Evolutionary conservation across 2,113 vertebrate species (phyloP), one percentile per base, ranked within the genome.

Genomic region (Vulpes ferrilata): DNA sequence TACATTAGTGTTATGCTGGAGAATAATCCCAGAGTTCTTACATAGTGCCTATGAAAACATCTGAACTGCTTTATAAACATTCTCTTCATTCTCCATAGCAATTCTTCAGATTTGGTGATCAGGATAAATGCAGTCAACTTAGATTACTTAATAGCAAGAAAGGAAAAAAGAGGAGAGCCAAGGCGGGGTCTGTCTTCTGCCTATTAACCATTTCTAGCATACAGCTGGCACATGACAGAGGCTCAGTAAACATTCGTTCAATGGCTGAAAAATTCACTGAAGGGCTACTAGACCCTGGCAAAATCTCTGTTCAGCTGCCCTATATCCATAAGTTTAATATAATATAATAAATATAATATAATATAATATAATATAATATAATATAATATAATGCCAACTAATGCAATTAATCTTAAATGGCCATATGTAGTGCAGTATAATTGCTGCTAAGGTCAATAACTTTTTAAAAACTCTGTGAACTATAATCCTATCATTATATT

Each of bases 101-200:
- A 74, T 73, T 76, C 35, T 95, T 10, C 62, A 89, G 87, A 57
- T 91, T 96, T 86, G n/a, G 48, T 96, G 55, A 90, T 57, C 57
- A 86, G 57, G 73, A 90, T 65, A 97, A 96, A 74, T 81, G 69
- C 9, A 85, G 80, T 43, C 65, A 76, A 19, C 19, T 16, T 62
- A 64, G 57, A 86, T 87, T 93, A 93, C 43, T 97, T 97, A 87
- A 93, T 64, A 89, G 30, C 48, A 95, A 93, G 35, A 65, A 97
- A 81, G 27, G 74, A 57, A 62, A 87, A 62, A 81, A 78, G 60
- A 69, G 57, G 16, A 96, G 16, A 73, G 10, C n/a, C 48, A 84
- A 3, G 5, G 30, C 19, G 65, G 30, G 7, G n/a, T 95, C 64
- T 74, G 15, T 65, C n/a, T 86, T 48, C 25, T 94, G 43, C 51